phyloP scores from a whole-genome alignment of 2,888 invertebrate genomes.

The Cryptus armator region DNA sequence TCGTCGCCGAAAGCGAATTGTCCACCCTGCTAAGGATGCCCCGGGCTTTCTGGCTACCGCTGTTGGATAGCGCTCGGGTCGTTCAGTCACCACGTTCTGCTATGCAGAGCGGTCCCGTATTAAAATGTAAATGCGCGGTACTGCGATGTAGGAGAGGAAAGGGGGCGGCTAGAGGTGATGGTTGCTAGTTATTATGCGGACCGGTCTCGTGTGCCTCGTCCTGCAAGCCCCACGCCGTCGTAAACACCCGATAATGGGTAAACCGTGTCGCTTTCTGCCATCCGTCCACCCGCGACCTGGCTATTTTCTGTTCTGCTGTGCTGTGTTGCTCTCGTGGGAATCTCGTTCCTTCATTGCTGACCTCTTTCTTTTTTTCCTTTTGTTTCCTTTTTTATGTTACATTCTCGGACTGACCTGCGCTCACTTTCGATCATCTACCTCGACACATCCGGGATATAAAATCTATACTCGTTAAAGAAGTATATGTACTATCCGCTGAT shows the following conservation, averaged over 20 bases:
- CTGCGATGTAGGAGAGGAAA: not conserved
- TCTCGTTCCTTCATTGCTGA: slow-evolving; percentile 13
- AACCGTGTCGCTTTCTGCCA: slow-evolving; percentile 77
- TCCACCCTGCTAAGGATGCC: slow-evolving; percentile 16
- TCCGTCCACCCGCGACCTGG: slow-evolving; percentile 68
- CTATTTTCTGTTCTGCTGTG: slow-evolving; percentile 23
- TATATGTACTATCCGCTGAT: not conserved
- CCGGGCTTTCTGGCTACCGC: slow-evolving; percentile 8
- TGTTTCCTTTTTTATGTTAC: not conserved
- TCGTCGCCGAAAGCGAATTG: slow-evolving; percentile 31
- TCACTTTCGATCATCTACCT: not conserved
- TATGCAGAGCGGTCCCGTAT: slow-evolving; percentile 77
- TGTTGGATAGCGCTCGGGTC: slow-evolving; percentile 59
- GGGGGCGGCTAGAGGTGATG: slow-evolving; percentile 29
- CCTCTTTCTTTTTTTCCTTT: slow-evolving; percentile 37
- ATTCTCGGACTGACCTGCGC: not conserved
- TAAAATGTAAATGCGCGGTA: slow-evolving; percentile 80
- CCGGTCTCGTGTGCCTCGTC: slow-evolving; percentile 67
- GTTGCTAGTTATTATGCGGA: slow-evolving; percentile 80
- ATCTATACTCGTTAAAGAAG: not conserved
- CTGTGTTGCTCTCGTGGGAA: slow-evolving; percentile 11
- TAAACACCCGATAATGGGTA: slow-evolving; percentile 82
- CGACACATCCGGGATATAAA: not conserved
- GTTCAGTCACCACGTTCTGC: slow-evolving; percentile 73
- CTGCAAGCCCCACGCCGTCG: slow-evolving; percentile 67